Base-by-base conservation (phyloP, 2,113 vertebrate species). In the Nibea albiflora region DNA sequence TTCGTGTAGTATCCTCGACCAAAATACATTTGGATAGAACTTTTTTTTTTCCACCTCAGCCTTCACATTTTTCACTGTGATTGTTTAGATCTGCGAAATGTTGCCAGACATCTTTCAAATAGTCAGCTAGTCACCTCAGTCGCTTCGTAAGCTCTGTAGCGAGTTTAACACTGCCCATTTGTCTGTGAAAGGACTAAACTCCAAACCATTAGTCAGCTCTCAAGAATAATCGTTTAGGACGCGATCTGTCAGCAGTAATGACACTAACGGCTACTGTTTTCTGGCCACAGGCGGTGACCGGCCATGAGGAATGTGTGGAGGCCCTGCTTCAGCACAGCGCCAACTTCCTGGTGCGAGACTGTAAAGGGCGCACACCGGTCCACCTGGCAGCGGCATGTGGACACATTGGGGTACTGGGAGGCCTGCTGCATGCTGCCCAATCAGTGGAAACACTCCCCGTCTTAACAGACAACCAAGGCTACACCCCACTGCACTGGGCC, bases 401-500 rank as follows among this genome's bases (percentile, higher is more conserved):
- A 49, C 98, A 99, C 87, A 96, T 96, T 56, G 97, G 97, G 31
- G 97, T 99, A 80, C 94, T 99, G 56, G 97, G 97, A 85, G 96
- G 96, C 17, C 97, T 99, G 75, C 89, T 99, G 92, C 97, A 99
- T 94, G 96, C 98, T 50, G 95, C 97, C 31, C 88, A 97, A 54
- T 91, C 96, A 60, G 79, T 93, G 83, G 97, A 98, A 85, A 94
- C 94, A 28, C 92, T 95, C 24, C 96, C 97, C 76, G 94, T 95
- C 22, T 79, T 96, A 89, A 94, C 96, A 90, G 98, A 99, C 96
- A 97, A 95, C 96, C 96, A 97, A 2, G 98, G 98, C 92, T 99
- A 99, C 58, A 99, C 98, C 17, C 97, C 98, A 11, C 96, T 99
- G 85, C 98, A 99, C 69, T 99, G 98, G 98, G 97, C 98, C 91